phyloP scores from a whole-genome alignment of 2,113 vertebrate species.

The Podiceps cristatus region DNA sequence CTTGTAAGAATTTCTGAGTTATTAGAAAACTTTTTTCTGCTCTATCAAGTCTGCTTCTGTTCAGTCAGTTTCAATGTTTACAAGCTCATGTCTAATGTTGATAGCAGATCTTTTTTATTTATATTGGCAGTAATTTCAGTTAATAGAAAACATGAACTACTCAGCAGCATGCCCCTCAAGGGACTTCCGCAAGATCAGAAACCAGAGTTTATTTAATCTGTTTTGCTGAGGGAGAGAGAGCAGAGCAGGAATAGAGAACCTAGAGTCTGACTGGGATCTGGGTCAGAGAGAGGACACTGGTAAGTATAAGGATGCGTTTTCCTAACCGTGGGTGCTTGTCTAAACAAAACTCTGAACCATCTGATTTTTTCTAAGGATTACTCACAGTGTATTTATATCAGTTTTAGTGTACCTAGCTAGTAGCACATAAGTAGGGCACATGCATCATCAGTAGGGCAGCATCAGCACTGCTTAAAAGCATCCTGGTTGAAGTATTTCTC shows the following conservation, averaged over 20 bases:
- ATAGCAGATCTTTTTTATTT: conserved; percentile 24
- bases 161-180: neutral
- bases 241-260: neutral
- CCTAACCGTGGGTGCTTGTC: neutral
- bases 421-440: neutral
- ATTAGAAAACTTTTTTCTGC: neutral
- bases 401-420: neutral
- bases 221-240: neutral
- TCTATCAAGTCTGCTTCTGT: neutral
- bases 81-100: conserved; percentile 19
- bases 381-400: neutral
- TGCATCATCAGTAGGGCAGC: neutral
- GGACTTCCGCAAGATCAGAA: conserved; percentile 10
- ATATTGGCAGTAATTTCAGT: conserved; percentile 53
- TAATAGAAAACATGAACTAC: conserved; percentile 39
- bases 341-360: neutral
- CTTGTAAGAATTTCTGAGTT: neutral
- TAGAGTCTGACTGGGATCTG: neutral
- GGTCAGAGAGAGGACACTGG: neutral
- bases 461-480: neutral
- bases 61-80: neutral
- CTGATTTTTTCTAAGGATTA: neutral
- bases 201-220: conserved; percentile 4
- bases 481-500: neutral
- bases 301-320: neutral